Evolutionary conservation across 2,888 invertebrate genomes (phyloP).

Genomic region (Philonicus albiceps): DNA sequence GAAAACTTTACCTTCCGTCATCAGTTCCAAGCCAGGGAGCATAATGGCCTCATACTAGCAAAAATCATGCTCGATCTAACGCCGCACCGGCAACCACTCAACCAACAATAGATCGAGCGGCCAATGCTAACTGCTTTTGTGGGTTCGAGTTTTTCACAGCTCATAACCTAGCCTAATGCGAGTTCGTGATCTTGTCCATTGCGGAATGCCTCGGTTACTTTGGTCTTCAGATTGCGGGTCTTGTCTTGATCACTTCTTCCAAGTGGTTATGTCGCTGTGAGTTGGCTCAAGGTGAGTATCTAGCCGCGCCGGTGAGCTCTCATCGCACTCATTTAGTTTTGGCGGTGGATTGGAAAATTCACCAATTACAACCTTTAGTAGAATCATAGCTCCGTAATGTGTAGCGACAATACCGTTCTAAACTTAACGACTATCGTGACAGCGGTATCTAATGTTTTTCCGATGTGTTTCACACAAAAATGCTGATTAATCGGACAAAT

Average conservation of each 20-base stretch:
- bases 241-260: conserved; percentile 2
- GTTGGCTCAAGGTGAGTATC: neutral
- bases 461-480: neutral
- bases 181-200: conserved; percentile 42
- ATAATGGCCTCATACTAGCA: conserved; percentile 27
- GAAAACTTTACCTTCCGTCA: conserved; percentile 26
- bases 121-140: conserved; percentile 36
- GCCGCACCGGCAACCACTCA: neutral
- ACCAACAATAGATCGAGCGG: neutral
- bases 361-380: neutral
- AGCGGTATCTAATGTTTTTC: neutral
- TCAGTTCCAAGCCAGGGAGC: conserved; percentile 27
- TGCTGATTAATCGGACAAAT: neutral
- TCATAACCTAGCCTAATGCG: conserved; percentile 6
- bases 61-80: conserved; percentile 1
- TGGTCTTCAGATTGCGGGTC: neutral
- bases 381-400: neutral
- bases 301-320: neutral
- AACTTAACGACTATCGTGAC: neutral
- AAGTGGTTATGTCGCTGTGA: neutral
- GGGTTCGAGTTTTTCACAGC: neutral
- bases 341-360: neutral
- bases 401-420: neutral
- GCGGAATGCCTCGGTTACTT: neutral
- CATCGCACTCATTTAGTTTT: neutral